A percentile compares a stretch with the other conserved stretches of the same genome.
phyloP scores from a whole-genome alignment of 2,888 invertebrate genomes.

The Phengaris arion region DNA sequence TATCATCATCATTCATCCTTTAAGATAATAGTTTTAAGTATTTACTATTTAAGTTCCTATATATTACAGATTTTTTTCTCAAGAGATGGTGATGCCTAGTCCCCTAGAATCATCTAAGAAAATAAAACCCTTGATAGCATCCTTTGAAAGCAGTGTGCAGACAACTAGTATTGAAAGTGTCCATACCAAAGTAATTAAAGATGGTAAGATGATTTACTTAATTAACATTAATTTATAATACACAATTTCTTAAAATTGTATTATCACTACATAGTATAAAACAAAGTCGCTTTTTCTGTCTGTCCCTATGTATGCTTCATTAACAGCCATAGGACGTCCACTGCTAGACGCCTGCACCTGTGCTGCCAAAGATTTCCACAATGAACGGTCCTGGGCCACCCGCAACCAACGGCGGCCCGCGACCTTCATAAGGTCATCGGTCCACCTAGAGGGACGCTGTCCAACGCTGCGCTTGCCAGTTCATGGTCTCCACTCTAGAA shows the following conservation, averaged over 20 bases:
- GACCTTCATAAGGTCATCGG: too few relatives aligned
- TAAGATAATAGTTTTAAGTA: not conserved
- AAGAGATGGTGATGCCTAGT: constrained; percentile 80
- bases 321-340: too few relatives aligned
- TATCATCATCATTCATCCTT: not conserved
- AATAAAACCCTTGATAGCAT: constrained; percentile 57
- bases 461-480: too few relatives aligned
- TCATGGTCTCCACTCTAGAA: too few relatives aligned
- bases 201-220: constrained; percentile 52
- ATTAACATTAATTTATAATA: not conserved
- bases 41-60: not conserved
- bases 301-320: too few relatives aligned
- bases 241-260: not conserved
- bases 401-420: too few relatives aligned
- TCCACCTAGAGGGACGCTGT: too few relatives aligned
- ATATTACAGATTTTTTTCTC: constrained; percentile 74
- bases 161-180: constrained; percentile 51
- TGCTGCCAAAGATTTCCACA: too few relatives aligned
- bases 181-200: constrained; percentile 46
- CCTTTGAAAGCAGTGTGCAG: constrained; percentile 51
- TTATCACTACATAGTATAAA: not conserved
- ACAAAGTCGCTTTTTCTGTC: too few relatives aligned
- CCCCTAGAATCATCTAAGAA: constrained; percentile 74
- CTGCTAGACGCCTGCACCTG: too few relatives aligned
- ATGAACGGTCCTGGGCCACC: too few relatives aligned